A percentile compares a stretch with the other conserved stretches of the same genome.
Conservation (phyloP, 2,113 vertebrate genomes). For the Cinclus mexicanus region DNA sequence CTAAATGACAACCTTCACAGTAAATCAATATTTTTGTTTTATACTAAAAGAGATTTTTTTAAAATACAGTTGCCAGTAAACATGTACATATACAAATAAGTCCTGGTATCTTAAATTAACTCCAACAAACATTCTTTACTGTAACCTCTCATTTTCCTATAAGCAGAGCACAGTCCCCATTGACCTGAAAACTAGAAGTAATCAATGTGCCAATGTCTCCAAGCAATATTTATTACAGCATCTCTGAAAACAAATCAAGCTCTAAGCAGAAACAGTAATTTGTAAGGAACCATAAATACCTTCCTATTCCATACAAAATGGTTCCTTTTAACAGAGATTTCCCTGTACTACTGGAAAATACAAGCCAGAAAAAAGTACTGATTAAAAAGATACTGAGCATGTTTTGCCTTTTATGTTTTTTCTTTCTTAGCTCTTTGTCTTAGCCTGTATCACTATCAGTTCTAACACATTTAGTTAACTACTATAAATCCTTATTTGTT, state of each 20-base stretch:
- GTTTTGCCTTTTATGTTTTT: background rate
- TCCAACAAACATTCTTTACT: slow-evolving; percentile 45
- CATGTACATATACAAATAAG: background rate
- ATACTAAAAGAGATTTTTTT: slow-evolving; percentile 33
- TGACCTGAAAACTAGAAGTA: slow-evolving; percentile 45
- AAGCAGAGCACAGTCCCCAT: slow-evolving; percentile 15
- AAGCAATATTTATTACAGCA: slow-evolving; percentile 38
- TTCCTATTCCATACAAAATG: slow-evolving; percentile 13
- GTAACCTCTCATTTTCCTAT: slow-evolving; percentile 44
- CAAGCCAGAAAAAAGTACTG: background rate
- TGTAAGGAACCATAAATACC: slow-evolving; percentile 24
- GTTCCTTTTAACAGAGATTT: background rate
- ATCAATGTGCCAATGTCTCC: slow-evolving; percentile 48
- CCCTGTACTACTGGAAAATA: background rate
- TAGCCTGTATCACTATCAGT: background rate
- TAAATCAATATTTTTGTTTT: slow-evolving; percentile 67
- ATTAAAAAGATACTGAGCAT: background rate
- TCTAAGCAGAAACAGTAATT: slow-evolving; percentile 27
- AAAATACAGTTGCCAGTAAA: slow-evolving; percentile 15
- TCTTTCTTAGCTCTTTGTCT: background rate
- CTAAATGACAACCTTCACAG: slow-evolving; percentile 66
- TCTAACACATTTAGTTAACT: background rate
- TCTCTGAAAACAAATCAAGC: slow-evolving; percentile 56
- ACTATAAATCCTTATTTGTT: background rate
- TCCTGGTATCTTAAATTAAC: slow-evolving; percentile 42